phyloP scores from a whole-genome alignment of 2,797 vertebrate species.

The Netta rufina region DNA sequence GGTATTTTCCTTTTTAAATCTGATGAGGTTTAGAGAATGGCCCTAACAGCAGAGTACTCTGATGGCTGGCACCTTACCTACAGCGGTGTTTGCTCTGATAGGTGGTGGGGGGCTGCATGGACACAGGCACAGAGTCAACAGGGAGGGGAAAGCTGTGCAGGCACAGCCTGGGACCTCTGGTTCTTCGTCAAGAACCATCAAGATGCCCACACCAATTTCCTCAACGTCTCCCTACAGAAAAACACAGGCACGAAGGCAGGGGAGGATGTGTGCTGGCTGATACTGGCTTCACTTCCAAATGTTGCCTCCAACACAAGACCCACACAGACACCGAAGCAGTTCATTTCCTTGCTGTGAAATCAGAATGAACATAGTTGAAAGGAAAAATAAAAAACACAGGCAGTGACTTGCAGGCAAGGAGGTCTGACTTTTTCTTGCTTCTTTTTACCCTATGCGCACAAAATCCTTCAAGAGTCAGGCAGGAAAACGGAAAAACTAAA shows the following conservation, averaged over 20 bases:
- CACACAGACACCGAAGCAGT: neutral
- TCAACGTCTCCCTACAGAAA: neutral
- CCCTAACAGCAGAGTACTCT: neutral
- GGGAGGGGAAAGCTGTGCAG: neutral
- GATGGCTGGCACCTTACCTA: neutral
- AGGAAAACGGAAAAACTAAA: conserved; percentile 39
- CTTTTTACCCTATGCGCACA: neutral
- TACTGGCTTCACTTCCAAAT: conserved; percentile 10
- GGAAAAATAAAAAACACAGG: neutral
- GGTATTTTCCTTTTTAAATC: neutral
- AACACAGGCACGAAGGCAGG: neutral
- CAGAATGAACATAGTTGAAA: conserved; percentile 16
- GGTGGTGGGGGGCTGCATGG: neutral
- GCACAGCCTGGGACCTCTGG: neutral
- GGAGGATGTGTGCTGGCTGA: neutral
- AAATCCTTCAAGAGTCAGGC: neutral
- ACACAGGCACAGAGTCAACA: fast-evolving
- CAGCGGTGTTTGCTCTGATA: neutral
- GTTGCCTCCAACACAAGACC: neutral
- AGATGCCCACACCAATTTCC: neutral
- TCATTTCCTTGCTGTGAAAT: neutral
- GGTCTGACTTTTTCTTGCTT: neutral
- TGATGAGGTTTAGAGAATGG: neutral
- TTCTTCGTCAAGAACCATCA: neutral
- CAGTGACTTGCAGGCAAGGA: neutral